A percentile compares a stretch with the other conserved stretches of the same genome.
Evolutionary conservation across 2,113 vertebrate genomes (phyloP).

Genomic region (Peromyscus maniculatus): DNA sequence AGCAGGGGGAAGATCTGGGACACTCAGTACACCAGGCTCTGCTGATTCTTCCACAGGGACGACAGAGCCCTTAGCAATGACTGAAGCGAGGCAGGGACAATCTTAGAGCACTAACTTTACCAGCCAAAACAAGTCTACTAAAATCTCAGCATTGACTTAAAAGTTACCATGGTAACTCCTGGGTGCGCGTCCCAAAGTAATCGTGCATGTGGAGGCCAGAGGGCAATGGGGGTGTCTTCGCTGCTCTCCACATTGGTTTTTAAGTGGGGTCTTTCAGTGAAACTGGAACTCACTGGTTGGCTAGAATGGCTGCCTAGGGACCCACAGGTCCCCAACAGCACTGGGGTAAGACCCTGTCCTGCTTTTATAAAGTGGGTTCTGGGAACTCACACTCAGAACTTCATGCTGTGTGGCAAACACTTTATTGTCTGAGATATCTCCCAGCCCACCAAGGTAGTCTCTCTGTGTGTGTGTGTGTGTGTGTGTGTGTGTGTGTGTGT

Average conservation of each 20-base stretch:
- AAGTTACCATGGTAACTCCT: constrained; percentile 7
- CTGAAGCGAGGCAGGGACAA: background rate
- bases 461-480: no score
- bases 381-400: background rate
- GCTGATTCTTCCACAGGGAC: background rate
- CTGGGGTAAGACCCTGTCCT: background rate
- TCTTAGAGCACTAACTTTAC: background rate
- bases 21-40: background rate
- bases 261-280: background rate
- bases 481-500: no score
- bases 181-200: background rate
- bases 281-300: background rate
- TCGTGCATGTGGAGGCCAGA: background rate
- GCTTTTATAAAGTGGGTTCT: background rate
- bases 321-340: background rate
- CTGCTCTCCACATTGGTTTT: background rate
- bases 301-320: background rate
- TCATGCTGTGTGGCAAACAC: background rate
- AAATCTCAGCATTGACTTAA: background rate
- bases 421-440: background rate
- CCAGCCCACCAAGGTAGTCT: background rate
- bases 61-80: background rate
- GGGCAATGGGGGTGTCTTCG: background rate
- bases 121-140: background rate
- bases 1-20: background rate